Conservation (phyloP, 92 coral and sea anemone genomes). For the Meandrina meandrites region DNA sequence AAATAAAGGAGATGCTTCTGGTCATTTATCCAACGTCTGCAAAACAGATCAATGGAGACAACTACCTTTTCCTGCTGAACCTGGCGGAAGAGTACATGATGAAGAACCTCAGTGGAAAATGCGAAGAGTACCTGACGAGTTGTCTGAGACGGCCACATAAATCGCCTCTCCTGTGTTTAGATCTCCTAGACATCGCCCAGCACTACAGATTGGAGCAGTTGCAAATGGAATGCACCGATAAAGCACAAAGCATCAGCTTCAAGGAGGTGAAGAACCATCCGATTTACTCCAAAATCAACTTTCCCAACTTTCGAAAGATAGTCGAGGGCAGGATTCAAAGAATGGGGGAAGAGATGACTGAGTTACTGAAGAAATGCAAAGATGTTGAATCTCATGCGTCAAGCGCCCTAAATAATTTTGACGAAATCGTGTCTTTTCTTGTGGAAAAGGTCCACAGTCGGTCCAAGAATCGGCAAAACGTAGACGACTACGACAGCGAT, state of each 20-base stretch:
- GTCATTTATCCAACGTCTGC: slow-evolving; percentile 65
- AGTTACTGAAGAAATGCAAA: not conserved
- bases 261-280: not conserved
- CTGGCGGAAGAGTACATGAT: slow-evolving; percentile 70
- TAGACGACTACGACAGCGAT: too few species aligned
- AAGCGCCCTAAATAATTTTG: not conserved
- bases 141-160: slow-evolving; percentile 35
- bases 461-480: too few species aligned
- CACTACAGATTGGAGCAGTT: slow-evolving; percentile 11
- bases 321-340: not conserved
- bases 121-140: slow-evolving; percentile 54
- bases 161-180: not conserved
- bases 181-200: slow-evolving; percentile 1
- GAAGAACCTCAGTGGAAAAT: slow-evolving; percentile 57
- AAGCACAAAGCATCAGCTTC: slow-evolving; percentile 1
- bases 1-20: slow-evolving; percentile 62
- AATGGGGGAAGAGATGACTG: not conserved
- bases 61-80: slow-evolving; percentile 54
- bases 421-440: not conserved
- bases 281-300: not conserved
- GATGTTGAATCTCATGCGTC: not conserved
- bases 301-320: not conserved
- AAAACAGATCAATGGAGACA: slow-evolving; percentile 52
- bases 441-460: too few species aligned
- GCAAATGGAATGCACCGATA: not conserved